These are phyloP conservation scores for Platysternon megacephalum DNA, from an alignment of 2,113 vertebrate genomes.

Conservation along the genomic window DNA sequence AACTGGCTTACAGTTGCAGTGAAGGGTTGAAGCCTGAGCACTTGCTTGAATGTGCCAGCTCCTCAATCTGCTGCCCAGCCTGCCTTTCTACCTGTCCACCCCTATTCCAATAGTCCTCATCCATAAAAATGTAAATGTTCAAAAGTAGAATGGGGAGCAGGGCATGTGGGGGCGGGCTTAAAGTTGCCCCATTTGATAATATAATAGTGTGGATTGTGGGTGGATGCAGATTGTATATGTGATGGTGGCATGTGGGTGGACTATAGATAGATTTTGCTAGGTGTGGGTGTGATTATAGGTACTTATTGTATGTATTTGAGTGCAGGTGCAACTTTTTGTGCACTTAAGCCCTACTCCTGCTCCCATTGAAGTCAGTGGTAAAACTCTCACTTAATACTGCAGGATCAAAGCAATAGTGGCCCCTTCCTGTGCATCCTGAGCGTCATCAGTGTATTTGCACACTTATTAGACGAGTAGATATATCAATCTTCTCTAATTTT, in stretches of 20 bases:
- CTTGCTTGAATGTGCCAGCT: background rate
- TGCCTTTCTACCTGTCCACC: background rate
- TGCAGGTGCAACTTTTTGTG: background rate
- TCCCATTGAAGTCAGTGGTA: background rate
- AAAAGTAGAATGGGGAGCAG: background rate
- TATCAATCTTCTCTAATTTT: background rate
- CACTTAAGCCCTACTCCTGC: background rate
- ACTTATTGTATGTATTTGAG: background rate
- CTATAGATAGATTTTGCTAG: background rate
- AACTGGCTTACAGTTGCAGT: background rate
- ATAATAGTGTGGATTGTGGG: background rate
- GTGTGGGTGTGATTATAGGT: background rate
- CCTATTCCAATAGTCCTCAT: background rate
- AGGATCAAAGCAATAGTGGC: background rate
- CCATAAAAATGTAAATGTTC: background rate
- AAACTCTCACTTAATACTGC: background rate
- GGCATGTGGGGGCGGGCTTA: background rate
- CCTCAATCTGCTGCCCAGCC: slow-evolving; percentile 1
- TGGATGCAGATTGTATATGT: background rate
- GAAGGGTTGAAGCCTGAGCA: slow-evolving; percentile 7
- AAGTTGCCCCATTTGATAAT: slow-evolving; percentile 16
- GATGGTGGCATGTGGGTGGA: background rate
- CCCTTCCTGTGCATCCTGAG: background rate
- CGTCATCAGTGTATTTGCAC: background rate
- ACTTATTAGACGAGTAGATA: background rate